A percentile compares a stretch with the other conserved stretches of the same genome.
Conservation (phyloP, 2,113 vertebrate species). For the Campylorhamphus procurvoides region DNA sequence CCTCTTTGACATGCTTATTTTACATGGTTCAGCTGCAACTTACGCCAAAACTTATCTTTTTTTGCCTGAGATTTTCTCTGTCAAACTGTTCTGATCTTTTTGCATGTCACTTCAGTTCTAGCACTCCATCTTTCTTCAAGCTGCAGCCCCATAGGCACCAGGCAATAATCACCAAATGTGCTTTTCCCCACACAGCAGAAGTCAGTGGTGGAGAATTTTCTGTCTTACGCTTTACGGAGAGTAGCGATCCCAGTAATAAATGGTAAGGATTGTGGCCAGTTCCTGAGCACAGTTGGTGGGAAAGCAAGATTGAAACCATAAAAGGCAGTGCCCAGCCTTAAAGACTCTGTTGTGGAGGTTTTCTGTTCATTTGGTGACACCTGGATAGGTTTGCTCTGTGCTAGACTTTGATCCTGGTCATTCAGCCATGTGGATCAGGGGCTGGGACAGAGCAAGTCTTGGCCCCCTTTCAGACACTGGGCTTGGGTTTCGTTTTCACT, state of each 20-base stretch:
- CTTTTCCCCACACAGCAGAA: slow-evolving; percentile 33
- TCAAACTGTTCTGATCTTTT: background rate
- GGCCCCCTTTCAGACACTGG: background rate
- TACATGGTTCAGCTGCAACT: background rate
- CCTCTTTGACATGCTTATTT: background rate
- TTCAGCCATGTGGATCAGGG: background rate
- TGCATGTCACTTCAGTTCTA: background rate
- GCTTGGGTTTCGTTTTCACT: background rate
- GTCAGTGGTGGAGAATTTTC: slow-evolving; percentile 60
- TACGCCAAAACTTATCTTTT: background rate
- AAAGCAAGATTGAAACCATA: background rate
- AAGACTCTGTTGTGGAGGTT: background rate
- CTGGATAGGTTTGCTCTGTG: background rate
- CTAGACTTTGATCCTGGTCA: background rate
- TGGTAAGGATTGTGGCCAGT: slow-evolving; percentile 34
- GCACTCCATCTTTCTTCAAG: background rate
- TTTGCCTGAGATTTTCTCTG: background rate
- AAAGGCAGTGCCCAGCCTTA: background rate
- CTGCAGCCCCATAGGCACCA: background rate
- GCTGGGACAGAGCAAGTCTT: background rate
- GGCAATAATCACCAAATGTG: background rate
- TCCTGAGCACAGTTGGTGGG: background rate
- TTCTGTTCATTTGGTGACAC: background rate
- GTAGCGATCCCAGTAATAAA: slow-evolving; percentile 63
- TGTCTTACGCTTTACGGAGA: slow-evolving; percentile 58